phyloP scores from a whole-genome alignment of 2,888 invertebrate genomes.

The Drosophila flavopinicola region DNA sequence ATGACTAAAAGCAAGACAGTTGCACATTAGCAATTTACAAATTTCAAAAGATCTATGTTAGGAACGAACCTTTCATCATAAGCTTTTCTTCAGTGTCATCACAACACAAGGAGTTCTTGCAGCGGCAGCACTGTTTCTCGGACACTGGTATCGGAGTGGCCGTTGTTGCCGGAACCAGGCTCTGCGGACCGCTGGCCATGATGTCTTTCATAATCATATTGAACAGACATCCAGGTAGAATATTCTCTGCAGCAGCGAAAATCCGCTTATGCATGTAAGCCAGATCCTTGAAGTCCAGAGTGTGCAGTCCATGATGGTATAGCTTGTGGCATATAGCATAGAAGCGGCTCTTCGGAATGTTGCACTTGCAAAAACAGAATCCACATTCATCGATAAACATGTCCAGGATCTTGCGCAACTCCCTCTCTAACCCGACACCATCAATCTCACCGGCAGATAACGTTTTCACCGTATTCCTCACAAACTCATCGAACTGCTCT shows the following conservation, averaged over 20 bases:
- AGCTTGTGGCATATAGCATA: conserved; percentile 80
- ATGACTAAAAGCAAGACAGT: conserved; percentile 70
- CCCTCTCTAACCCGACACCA: conserved; percentile 72
- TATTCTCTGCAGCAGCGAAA: conserved; percentile 73
- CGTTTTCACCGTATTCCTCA: conserved; percentile 59
- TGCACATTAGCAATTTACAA: neutral
- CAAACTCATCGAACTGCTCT: conserved; percentile 65
- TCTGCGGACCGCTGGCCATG: conserved; percentile 31
- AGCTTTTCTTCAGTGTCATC: conserved; percentile 79
- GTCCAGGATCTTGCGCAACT: conserved; percentile 76
- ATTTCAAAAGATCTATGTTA: too few relatives aligned
- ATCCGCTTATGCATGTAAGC: conserved; percentile 81
- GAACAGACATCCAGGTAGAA: conserved; percentile 77
- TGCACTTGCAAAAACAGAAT: conserved; percentile 75
- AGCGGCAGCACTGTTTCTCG: conserved; percentile 74
- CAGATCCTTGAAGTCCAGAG: conserved; percentile 75
- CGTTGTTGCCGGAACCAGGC: neutral
- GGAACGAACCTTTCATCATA: conserved; percentile 74
- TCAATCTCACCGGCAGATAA: conserved; percentile 65
- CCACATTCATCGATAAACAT: conserved; percentile 78
- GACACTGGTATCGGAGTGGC: neutral
- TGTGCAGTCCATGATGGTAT: conserved; percentile 76
- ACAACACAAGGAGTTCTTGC: conserved; percentile 72
- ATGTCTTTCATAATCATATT: conserved; percentile 70
- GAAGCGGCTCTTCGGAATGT: conserved; percentile 74